phyloP scores from a whole-genome alignment of 2,888 invertebrate genomes.

The Folsomia manolachei region DNA sequence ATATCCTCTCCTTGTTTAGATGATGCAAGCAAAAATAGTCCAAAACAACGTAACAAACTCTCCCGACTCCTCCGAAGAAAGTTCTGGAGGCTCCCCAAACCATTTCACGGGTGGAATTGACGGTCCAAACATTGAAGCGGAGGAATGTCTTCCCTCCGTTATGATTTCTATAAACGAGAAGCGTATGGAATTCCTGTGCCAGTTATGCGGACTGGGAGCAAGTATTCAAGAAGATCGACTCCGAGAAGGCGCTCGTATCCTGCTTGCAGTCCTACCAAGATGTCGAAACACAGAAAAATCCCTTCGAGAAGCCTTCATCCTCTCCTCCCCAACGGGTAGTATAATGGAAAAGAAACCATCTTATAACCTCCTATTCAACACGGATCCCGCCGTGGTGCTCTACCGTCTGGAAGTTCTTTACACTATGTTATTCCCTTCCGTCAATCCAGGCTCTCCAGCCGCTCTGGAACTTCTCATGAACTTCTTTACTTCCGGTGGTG shows the following conservation, averaged over 20 bases:
- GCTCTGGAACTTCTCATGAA: conserved; percentile 44
- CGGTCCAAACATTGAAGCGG: conserved; percentile 76
- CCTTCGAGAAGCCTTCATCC: conserved; percentile 60
- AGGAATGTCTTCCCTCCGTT: conserved; percentile 86
- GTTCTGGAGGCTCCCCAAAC: conserved; percentile 88
- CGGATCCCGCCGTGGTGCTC: conserved; percentile 59
- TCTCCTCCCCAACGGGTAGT: conserved; percentile 40
- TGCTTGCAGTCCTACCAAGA: conserved; percentile 77
- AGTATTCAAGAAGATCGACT: conserved; percentile 73
- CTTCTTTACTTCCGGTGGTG: conserved; percentile 60
- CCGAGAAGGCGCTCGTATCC: conserved; percentile 76
- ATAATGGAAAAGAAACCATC: conserved; percentile 43
- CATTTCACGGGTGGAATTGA: conserved; percentile 66
- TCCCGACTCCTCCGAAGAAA: conserved; percentile 91
- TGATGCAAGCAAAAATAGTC: conserved; percentile 73
- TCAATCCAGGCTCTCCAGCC: conserved; percentile 67
- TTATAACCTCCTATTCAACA: conserved; percentile 47
- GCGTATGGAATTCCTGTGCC: conserved; percentile 54
- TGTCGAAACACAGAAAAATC: conserved; percentile 65
- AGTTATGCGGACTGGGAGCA: conserved; percentile 84
- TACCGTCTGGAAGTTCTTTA: conserved; percentile 78
- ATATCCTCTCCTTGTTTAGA: conserved; percentile 53
- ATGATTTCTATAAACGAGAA: conserved; percentile 67
- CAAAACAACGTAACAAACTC: conserved; percentile 72
- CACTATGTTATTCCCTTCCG: conserved; percentile 85